phyloP scores from a whole-genome alignment of 1,140 invertebrate genomes.

The Pseudomyrmex gracilis region DNA sequence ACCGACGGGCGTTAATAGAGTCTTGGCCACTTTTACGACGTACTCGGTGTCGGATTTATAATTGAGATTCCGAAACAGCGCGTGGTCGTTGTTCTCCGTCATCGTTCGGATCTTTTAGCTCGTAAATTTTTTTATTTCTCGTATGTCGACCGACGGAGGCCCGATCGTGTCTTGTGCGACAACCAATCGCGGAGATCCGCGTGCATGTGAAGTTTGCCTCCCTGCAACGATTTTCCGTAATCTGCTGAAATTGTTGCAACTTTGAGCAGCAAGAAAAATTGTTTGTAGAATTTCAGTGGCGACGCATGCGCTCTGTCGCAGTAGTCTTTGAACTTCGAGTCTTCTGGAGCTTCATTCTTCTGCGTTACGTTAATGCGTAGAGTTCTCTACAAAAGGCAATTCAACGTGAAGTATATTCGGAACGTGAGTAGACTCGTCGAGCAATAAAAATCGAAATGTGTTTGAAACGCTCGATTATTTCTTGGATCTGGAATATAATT shows the following conservation, averaged over 20 bases:
- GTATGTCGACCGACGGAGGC: neutral
- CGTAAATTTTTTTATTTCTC: neutral
- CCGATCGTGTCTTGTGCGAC: neutral
- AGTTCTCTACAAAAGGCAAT: neutral
- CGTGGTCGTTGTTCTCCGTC: neutral
- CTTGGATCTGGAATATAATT: neutral
- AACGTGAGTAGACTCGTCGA: neutral
- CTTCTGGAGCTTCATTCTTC: slow-evolving; percentile 28
- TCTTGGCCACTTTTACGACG: slow-evolving; percentile 74
- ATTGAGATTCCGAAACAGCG: slow-evolving; percentile 66
- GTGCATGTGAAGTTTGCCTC: slow-evolving; percentile 30
- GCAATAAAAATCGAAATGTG: neutral
- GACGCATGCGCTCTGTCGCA: neutral
- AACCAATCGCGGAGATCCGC: neutral
- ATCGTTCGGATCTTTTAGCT: neutral
- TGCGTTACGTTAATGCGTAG: neutral
- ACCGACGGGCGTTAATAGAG: slow-evolving; percentile 77
- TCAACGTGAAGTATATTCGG: neutral
- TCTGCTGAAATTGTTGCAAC: slow-evolving; percentile 12
- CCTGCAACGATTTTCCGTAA: neutral
- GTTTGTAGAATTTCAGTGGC: neutral
- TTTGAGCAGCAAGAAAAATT: slow-evolving; percentile 6
- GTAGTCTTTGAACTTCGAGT: neutral
- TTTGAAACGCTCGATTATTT: neutral
- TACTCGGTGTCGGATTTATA: slow-evolving; percentile 75